Evolutionary conservation across 2,113 vertebrate genomes (phyloP).

Genomic region (Aldabrachelys gigantea): DNA sequence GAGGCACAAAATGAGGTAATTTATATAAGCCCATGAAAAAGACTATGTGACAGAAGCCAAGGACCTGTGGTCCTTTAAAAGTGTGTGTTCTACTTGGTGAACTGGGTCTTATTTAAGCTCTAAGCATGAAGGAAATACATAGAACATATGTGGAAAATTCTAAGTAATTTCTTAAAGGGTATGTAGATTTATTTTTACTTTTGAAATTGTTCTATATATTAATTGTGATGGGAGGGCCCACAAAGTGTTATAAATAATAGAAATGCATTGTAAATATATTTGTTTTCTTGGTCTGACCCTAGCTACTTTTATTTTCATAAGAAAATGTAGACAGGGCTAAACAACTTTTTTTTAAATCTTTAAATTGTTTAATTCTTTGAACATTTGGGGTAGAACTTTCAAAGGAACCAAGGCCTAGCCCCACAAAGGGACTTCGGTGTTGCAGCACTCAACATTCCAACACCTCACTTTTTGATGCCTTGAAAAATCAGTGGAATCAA

Average conservation of each 20-base stretch:
- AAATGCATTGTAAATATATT: not conserved
- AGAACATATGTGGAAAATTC: not conserved
- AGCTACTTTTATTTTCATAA: not conserved
- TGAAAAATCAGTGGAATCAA: not conserved
- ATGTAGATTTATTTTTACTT: not conserved
- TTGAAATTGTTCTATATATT: not conserved
- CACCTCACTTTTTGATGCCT: not conserved
- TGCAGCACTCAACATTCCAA: not conserved
- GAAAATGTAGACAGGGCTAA: not conserved
- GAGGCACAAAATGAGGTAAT: not conserved
- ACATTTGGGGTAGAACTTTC: not conserved
- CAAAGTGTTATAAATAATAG: not conserved
- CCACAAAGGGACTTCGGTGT: not conserved
- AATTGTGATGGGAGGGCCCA: not conserved
- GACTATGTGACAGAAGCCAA: not conserved
- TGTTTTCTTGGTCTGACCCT: not conserved
- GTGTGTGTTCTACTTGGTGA: not conserved
- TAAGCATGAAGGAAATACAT: not conserved
- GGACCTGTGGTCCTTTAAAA: not conserved
- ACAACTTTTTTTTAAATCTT: not conserved
- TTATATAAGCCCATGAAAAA: not conserved
- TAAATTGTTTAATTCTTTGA: not conserved
- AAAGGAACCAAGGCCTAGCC: not conserved
- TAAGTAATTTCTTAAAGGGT: not conserved
- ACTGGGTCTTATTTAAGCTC: not conserved